phyloP scores from a whole-genome alignment of 2,113 vertebrate genomes.

The Dasypus novemcinctus region DNA sequence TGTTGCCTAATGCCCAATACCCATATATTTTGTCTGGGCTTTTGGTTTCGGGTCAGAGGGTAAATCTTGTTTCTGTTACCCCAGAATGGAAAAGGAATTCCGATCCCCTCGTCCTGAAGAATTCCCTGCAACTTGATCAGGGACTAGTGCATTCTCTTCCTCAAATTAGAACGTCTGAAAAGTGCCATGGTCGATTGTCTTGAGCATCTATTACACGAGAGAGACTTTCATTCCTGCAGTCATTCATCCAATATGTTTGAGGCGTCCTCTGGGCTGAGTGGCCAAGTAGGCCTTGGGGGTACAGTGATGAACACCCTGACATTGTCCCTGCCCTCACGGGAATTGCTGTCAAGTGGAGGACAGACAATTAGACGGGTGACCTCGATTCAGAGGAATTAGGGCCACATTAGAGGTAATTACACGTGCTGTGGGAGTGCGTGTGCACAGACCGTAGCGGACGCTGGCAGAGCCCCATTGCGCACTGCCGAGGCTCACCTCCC shows the following conservation, averaged over 20 bases:
- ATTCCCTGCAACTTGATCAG: neutral
- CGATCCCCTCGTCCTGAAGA: neutral
- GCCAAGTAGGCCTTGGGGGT: neutral
- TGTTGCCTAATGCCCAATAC: neutral
- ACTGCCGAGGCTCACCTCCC: accelerated
- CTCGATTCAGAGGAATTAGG: neutral
- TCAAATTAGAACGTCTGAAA: neutral
- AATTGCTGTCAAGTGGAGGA: neutral
- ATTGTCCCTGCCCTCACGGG: neutral
- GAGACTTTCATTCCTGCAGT: neutral
- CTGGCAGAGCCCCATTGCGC: neutral
- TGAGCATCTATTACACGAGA: neutral
- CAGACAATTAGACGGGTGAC: neutral
- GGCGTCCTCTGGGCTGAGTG: neutral
- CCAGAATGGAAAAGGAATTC: neutral
- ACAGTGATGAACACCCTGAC: neutral
- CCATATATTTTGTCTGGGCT: neutral
- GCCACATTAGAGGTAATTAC: accelerated
- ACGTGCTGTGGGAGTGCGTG: accelerated
- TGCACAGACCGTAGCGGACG: neutral
- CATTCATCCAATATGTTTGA: neutral
- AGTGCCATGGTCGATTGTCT: neutral
- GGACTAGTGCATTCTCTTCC: neutral
- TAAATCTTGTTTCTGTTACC: neutral
- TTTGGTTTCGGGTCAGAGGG: neutral